These are phyloP conservation scores for Bactericera cockerelli DNA, from an alignment of 1,140 invertebrate genomes.

Conservation along the genomic window DNA sequence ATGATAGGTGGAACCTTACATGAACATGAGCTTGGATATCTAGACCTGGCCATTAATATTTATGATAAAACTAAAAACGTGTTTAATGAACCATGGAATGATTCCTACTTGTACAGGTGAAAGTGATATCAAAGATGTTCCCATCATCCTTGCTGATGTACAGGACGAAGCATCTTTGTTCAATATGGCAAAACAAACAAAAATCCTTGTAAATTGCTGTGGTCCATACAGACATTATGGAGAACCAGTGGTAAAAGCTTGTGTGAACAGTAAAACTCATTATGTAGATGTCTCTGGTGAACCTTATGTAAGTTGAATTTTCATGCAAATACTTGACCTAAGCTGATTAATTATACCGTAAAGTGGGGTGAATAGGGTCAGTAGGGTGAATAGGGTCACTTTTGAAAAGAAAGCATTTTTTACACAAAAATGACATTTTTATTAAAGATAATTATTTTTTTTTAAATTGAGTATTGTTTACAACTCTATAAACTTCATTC, in stretches of 20 bases:
- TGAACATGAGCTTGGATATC: constrained; percentile 26
- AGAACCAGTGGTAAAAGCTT: constrained; percentile 80
- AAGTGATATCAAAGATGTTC: constrained; percentile 39
- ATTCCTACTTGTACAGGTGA: constrained; percentile 31
- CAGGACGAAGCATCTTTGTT: constrained; percentile 49
- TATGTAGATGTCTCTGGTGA: constrained; percentile 87
- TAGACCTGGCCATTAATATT: neutral
- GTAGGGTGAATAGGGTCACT: no score
- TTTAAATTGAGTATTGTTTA: no score
- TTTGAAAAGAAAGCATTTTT: no score
- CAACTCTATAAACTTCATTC: no score
- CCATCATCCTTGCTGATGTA: constrained; percentile 62
- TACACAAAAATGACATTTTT: no score
- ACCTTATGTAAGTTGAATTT: constrained; percentile 39
- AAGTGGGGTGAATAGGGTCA: no score
- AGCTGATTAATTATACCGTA: no score
- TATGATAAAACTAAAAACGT: neutral
- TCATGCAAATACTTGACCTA: neutral
- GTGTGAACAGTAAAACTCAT: constrained; percentile 61
- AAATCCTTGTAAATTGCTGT: constrained; percentile 68
- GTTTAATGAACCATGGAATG: no score
- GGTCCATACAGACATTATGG: constrained; percentile 82
- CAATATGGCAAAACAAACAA: constrained; percentile 56
- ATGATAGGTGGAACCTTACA: constrained; percentile 8
- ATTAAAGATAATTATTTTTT: no score